phyloP scores from a whole-genome alignment of 2,797 vertebrate genomes.

The Epinephelus awoara region DNA sequence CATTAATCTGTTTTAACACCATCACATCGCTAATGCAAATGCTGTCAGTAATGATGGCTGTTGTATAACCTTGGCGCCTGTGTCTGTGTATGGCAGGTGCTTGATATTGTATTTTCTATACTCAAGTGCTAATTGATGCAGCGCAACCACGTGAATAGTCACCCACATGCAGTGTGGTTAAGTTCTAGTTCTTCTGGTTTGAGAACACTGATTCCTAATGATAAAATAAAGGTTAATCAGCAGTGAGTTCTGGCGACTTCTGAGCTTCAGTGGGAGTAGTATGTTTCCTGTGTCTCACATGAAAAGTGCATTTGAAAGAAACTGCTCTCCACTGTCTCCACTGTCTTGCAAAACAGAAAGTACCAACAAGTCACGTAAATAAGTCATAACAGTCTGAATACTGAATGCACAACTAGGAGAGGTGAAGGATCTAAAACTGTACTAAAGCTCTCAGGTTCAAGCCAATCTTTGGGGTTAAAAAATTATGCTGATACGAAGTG shows the following conservation, averaged over 20 bases:
- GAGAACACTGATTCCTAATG: not conserved
- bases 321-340: not conserved
- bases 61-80: not conserved
- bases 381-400: not conserved
- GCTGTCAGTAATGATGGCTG: not conserved
- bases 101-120: conserved; percentile 3
- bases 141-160: conserved; percentile 6
- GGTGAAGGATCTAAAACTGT: not conserved
- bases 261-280: no score
- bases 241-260: not conserved
- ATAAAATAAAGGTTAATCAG: not conserved
- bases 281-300: no score
- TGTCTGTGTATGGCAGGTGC: conserved; percentile 3
- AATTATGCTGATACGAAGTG: no score
- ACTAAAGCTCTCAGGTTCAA: not conserved
- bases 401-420: not conserved
- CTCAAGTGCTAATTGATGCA: conserved; percentile 17
- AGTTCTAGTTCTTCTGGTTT: not conserved
- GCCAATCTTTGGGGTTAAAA: no score
- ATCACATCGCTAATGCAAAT: not conserved
- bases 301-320: no score
- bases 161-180: conserved; percentile 1
- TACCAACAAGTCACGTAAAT: not conserved
- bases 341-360: not conserved
- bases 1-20: not conserved